Evolutionary conservation across 2,888 invertebrate species (phyloP).

Genomic region (Agrilus mali): DNA sequence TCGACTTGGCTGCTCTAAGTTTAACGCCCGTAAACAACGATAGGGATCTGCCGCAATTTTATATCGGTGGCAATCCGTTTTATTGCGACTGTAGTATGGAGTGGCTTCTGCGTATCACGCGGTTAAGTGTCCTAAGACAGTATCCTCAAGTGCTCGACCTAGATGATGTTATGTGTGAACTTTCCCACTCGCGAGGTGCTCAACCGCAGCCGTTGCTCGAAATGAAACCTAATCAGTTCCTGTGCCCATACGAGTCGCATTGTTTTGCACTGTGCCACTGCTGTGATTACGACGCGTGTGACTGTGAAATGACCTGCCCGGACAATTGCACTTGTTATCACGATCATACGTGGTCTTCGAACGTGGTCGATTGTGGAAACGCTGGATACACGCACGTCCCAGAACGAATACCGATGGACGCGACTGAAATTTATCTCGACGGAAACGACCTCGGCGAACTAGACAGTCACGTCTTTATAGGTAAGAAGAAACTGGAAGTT

Average conservation of each 20-base stretch:
- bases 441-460: slow-evolving; percentile 69
- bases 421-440: slow-evolving; percentile 76
- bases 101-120: slow-evolving; percentile 71
- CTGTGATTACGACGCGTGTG: slow-evolving; percentile 83
- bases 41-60: slow-evolving; percentile 63
- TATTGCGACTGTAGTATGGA: slow-evolving; percentile 80
- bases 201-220: slow-evolving; percentile 53
- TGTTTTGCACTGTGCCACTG: slow-evolving; percentile 81
- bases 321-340: slow-evolving; percentile 77
- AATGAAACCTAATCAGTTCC: slow-evolving; percentile 61
- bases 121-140: slow-evolving; percentile 56
- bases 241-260: slow-evolving; percentile 70
- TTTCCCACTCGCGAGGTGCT: slow-evolving; percentile 51
- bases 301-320: slow-evolving; percentile 85
- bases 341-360: slow-evolving; percentile 74
- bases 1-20: slow-evolving; percentile 60
- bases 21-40: slow-evolving; percentile 51
- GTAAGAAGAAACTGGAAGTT: slow-evolving; percentile 67
- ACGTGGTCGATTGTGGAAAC: slow-evolving; percentile 72
- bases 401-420: slow-evolving; percentile 76
- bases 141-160: slow-evolving; percentile 71
- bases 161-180: slow-evolving; percentile 62
- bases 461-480: slow-evolving; percentile 76
- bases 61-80: slow-evolving; percentile 71
- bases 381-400: slow-evolving; percentile 64